phyloP scores from a whole-genome alignment of 2,113 vertebrate species.

The Phalacrocorax brasilianus region DNA sequence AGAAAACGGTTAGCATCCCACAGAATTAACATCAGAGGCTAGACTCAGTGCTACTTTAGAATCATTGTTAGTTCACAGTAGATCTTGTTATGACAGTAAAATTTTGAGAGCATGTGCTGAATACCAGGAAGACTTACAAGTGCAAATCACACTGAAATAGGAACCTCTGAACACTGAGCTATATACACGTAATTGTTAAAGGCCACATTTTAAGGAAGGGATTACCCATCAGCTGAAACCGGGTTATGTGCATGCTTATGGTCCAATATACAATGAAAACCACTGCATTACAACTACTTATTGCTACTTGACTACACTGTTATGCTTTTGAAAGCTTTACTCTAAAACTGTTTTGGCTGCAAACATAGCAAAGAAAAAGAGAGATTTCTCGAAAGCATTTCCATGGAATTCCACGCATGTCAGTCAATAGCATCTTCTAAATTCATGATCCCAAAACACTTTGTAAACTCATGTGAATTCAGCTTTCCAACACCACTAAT shows the following conservation, averaged over 20 bases:
- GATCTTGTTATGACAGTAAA: neutral
- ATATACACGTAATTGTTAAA: rapidly evolving
- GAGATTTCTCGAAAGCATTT: neutral
- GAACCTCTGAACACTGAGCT: neutral
- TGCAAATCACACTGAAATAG: rapidly evolving
- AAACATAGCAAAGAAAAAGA: neutral
- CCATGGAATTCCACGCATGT: neutral
- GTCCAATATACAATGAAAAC: neutral
- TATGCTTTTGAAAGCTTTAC: neutral
- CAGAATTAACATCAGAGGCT: rapidly evolving
- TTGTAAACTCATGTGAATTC: neutral
- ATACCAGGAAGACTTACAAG: neutral
- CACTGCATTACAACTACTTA: neutral
- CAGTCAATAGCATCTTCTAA: neutral
- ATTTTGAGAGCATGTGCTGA: neutral
- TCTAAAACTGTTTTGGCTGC: neutral
- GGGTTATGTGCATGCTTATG: rapidly evolving
- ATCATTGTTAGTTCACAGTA: rapidly evolving
- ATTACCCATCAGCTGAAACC: neutral
- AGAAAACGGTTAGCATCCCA: neutral
- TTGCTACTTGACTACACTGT: neutral
- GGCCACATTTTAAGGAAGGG: rapidly evolving
- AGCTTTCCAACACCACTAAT: neutral
- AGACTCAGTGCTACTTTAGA: rapidly evolving
- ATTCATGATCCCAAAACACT: neutral